These are phyloP conservation scores for Pelecanoides urinatrix DNA, from an alignment of 2,113 vertebrate genomes.

Conservation along the genomic window DNA sequence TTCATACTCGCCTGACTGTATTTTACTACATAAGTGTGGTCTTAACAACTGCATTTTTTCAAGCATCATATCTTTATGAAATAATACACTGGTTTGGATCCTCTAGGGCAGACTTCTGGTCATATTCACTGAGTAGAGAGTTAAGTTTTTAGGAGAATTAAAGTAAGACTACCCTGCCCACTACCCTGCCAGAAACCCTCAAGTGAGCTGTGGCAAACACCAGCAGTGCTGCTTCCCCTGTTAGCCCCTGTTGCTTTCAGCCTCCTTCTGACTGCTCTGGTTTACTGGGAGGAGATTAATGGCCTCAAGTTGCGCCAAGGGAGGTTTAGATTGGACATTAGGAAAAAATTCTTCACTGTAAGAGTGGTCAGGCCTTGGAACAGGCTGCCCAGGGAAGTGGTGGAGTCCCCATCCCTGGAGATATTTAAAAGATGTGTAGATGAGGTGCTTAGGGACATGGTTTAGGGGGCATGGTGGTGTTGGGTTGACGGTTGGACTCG, in stretches of 20 bases:
- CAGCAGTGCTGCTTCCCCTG: rapidly evolving
- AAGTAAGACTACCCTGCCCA: background rate
- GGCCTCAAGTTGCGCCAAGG: too few relatives aligned
- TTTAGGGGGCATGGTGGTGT: too few relatives aligned
- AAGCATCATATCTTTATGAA: background rate
- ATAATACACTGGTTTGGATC: background rate
- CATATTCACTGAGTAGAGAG: background rate
- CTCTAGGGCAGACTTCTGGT: background rate
- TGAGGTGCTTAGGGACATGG: too few relatives aligned
- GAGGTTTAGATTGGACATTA: too few relatives aligned
- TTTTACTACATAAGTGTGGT: background rate
- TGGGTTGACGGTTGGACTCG: too few relatives aligned
- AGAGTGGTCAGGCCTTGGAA: too few relatives aligned
- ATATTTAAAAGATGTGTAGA: too few relatives aligned
- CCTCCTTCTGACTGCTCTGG: background rate
- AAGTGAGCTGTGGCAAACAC: background rate
- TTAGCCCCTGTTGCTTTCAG: background rate
- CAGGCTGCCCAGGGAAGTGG: too few relatives aligned
- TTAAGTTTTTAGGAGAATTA: background rate
- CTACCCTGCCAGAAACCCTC: background rate
- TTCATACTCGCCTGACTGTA: background rate
- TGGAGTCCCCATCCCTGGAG: too few relatives aligned
- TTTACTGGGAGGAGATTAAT: background rate
- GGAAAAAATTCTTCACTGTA: too few relatives aligned
- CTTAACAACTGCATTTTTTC: background rate